These are phyloP conservation scores for Oryzias curvinotus DNA, from an alignment of 2,113 vertebrate species.

Conservation along the genomic window DNA sequence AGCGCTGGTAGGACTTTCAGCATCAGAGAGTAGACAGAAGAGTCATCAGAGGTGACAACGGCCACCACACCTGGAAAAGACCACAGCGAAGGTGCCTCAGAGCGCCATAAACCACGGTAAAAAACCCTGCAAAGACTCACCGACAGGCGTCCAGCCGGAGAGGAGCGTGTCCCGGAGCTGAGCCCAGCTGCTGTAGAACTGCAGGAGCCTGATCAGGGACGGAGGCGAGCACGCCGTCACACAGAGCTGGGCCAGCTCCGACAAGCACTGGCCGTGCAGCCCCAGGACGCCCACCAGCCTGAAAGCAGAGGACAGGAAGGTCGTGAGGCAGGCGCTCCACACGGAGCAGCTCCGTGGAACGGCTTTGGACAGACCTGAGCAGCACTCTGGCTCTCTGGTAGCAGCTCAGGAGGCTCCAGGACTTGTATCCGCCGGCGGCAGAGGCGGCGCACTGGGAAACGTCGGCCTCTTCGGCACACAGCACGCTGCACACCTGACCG, in stretches of 20 bases:
- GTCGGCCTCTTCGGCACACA: conserved; percentile 64
- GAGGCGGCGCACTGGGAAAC: conserved; percentile 59
- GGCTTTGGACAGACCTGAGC: conserved; percentile 56
- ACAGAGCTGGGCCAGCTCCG: conserved; percentile 69
- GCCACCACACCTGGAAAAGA: conserved; percentile 70
- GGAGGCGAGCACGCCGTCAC: conserved; percentile 55
- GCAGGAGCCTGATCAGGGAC: conserved; percentile 66
- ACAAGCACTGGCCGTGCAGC: conserved; percentile 67
- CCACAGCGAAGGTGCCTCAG: background rate
- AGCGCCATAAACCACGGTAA: fast-evolving
- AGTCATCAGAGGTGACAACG: conserved; percentile 71
- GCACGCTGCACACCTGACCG: conserved; percentile 50
- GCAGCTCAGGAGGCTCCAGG: conserved; percentile 68
- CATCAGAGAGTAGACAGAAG: conserved; percentile 67
- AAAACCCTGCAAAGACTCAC: conserved; percentile 29
- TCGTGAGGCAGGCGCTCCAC: background rate
- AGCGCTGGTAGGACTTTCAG: conserved; percentile 74
- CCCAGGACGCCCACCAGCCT: conserved; percentile 65
- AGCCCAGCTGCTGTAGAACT: conserved; percentile 78
- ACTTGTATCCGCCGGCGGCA: conserved; percentile 44
- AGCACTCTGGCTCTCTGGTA: conserved; percentile 66
- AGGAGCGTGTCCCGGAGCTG: conserved; percentile 73
- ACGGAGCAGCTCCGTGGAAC: background rate
- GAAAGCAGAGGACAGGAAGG: background rate
- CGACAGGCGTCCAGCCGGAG: conserved; percentile 65